Percentiles rank a stretch among this genome's conserved stretches.
These are phyloP conservation scores for Dorcus parallelipipedus DNA, from an alignment of 2,888 invertebrate genomes.

Conservation along the genomic window DNA sequence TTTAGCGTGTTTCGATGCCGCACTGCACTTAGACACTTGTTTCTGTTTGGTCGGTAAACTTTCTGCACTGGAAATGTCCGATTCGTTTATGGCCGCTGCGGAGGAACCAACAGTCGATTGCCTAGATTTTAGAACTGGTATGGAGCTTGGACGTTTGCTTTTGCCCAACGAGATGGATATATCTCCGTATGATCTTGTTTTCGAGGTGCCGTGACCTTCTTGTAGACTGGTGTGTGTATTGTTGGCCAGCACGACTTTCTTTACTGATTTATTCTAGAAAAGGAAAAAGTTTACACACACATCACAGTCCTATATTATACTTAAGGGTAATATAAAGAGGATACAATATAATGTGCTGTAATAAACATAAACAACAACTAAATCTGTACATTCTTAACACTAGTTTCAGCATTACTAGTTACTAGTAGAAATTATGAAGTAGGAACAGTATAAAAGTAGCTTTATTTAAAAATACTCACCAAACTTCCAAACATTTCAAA, in stretches of 20 bases:
- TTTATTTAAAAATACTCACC: no score
- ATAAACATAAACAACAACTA: no score
- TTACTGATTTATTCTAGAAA: conserved; percentile 13
- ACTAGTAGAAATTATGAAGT: no score
- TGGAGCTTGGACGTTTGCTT: conserved; percentile 11
- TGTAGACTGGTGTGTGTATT: conserved; percentile 16
- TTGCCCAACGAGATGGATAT: conserved; percentile 20
- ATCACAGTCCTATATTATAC: no score
- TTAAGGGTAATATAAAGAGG: no score
- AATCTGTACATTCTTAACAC: no score
- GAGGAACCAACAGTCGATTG: conserved; percentile 18
- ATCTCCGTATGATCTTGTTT: conserved; percentile 32
- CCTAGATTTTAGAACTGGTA: conserved; percentile 18
- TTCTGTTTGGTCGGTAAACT: conserved; percentile 15
- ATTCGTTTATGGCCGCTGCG: conserved; percentile 15
- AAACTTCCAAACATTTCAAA: no score
- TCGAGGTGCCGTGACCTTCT: conserved; percentile 24
- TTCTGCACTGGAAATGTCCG: conserved; percentile 16
- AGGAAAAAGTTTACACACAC: no score
- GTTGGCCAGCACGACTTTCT: conserved; percentile 24
- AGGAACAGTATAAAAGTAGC: no score
- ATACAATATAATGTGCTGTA: no score
- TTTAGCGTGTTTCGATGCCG: conserved; percentile 5
- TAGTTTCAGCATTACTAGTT: no score
- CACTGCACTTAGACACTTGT: conserved; percentile 6